These are phyloP conservation scores for Eugnorisma glareosa DNA, from an alignment of 2,888 invertebrate species.

Conservation along the genomic window DNA sequence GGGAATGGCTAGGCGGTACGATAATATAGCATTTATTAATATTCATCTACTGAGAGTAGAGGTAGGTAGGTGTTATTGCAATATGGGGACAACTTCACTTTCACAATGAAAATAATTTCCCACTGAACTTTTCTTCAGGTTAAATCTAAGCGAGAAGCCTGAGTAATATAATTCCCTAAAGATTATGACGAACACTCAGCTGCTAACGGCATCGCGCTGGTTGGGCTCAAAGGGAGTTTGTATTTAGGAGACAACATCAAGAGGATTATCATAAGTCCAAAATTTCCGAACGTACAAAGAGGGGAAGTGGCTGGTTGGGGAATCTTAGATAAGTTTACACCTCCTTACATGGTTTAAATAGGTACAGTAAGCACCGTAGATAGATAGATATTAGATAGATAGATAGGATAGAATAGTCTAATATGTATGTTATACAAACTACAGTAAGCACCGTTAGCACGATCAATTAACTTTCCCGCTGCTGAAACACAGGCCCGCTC, in stretches of 20 bases:
- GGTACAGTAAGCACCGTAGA: background rate
- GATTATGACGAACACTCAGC: constrained; percentile 13
- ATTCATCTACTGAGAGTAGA: background rate
- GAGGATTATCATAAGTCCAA: constrained; percentile 15
- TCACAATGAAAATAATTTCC: background rate
- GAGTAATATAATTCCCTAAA: constrained; percentile 24
- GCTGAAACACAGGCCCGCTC: background rate
- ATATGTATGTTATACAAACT: no score
- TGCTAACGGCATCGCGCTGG: constrained; percentile 58
- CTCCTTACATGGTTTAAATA: background rate
- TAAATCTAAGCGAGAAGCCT: constrained; percentile 15
- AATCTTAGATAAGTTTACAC: constrained; percentile 26
- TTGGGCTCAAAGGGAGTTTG: constrained; percentile 45
- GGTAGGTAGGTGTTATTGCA: background rate
- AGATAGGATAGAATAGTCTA: no score
- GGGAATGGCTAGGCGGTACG: background rate
- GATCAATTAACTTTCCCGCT: background rate
- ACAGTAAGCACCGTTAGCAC: background rate
- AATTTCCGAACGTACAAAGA: constrained; percentile 13
- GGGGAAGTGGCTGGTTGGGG: constrained; percentile 32
- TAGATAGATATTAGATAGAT: no score
- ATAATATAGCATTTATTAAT: background rate
- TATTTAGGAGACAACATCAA: constrained; percentile 36
- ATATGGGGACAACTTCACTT: background rate
- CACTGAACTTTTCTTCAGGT: constrained; percentile 12